These are phyloP conservation scores for Burhinus bistriatus DNA, from an alignment of 2,113 vertebrate species.

Conservation along the genomic window DNA sequence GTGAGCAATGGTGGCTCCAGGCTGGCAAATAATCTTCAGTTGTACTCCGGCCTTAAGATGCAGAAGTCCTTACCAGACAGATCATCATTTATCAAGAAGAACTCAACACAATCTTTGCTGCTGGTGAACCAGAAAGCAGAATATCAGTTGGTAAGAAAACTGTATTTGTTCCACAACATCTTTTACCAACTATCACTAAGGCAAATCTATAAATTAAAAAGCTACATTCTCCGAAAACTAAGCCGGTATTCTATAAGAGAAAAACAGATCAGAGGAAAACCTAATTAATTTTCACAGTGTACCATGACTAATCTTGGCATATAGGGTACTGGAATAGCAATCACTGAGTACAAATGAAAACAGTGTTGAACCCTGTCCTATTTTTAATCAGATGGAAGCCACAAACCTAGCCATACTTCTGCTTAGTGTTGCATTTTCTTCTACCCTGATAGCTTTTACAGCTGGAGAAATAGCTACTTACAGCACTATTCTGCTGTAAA, in stretches of 20 bases:
- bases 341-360: slow-evolving; percentile 17
- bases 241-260: slow-evolving; percentile 8
- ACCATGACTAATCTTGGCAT: slow-evolving; percentile 60
- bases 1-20: not conserved
- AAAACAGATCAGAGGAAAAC: slow-evolving; percentile 50
- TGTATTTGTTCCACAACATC: not conserved
- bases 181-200: not conserved
- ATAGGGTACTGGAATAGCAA: slow-evolving; percentile 57
- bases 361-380: slow-evolving; percentile 40
- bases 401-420: slow-evolving; percentile 23
- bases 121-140: not conserved
- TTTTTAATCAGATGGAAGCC: slow-evolving; percentile 60
- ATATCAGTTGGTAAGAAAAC: not conserved
- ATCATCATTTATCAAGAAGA: not conserved
- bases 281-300: slow-evolving; percentile 54
- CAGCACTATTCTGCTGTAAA: slow-evolving; percentile 34
- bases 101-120: not conserved
- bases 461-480: slow-evolving; percentile 39
- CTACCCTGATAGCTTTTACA: slow-evolving; percentile 53
- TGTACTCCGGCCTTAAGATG: not conserved
- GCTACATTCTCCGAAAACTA: not conserved
- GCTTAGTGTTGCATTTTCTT: slow-evolving; percentile 48
- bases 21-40: not conserved
- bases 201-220: not conserved
- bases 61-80: not conserved